These are phyloP conservation scores for Polyergus mexicanus DNA, from an alignment of 1,140 invertebrate genomes.

Conservation along the genomic window DNA sequence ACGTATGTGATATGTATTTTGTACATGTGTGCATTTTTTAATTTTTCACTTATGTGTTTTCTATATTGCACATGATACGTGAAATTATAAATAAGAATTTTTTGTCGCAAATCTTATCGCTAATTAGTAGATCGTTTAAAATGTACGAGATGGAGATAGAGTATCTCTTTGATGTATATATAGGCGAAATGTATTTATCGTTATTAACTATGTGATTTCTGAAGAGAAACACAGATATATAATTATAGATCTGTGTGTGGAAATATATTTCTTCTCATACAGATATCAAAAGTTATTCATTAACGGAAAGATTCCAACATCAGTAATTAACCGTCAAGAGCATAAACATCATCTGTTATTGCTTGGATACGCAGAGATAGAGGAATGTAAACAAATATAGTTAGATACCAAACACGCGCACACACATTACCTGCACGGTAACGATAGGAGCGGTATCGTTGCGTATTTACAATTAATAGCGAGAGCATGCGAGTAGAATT, in stretches of 20 bases:
- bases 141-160: too few relatives aligned
- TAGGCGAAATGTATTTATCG: not conserved
- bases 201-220: not conserved
- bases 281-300: not conserved
- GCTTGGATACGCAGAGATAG: not conserved
- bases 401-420: slow-evolving; percentile 2
- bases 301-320: not conserved
- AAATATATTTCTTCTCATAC: not conserved
- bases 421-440: not conserved
- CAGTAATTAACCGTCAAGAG: too few relatives aligned
- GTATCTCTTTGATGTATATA: not conserved
- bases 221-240: not conserved
- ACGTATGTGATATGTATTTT: too few relatives aligned
- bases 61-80: too few relatives aligned
- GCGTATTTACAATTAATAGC: not conserved
- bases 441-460: not conserved
- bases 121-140: too few relatives aligned
- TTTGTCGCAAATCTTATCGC: too few relatives aligned
- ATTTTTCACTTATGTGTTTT: too few relatives aligned
- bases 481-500: not conserved
- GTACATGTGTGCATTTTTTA: not conserved
- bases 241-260: not conserved
- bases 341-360: not conserved
- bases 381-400: not conserved
- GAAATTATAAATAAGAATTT: too few relatives aligned